phyloP scores from a whole-genome alignment of 2,888 invertebrate genomes.

The Drosophila mettleri region DNA sequence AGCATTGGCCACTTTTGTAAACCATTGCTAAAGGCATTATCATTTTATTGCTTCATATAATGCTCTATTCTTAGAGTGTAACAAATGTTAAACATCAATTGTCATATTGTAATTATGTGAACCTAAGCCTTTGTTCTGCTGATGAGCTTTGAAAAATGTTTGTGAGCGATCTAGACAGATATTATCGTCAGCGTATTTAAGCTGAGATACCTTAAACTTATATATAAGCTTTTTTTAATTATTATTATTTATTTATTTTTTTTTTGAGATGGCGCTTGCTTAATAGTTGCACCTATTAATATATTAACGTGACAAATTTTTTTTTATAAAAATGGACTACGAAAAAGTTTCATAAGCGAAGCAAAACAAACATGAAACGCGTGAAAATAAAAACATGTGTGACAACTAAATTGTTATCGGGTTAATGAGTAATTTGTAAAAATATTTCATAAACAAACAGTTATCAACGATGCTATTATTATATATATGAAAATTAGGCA shows the following conservation, averaged over 20 bases:
- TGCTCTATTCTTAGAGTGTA: neutral
- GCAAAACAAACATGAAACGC: conserved; percentile 1
- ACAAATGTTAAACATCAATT: neutral
- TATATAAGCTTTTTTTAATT: conserved; percentile 10
- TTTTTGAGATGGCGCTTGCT: conserved; percentile 22
- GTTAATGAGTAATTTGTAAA: conserved; percentile 24
- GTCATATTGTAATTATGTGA: neutral
- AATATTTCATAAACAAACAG: conserved; percentile 23
- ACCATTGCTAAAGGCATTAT: neutral
- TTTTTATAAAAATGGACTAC: conserved; percentile 45
- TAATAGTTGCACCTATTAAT: conserved; percentile 27
- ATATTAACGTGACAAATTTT: conserved; percentile 43
- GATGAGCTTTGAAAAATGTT: no score
- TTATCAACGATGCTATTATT: conserved; percentile 17
- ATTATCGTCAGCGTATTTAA: neutral
- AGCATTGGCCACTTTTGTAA: neutral
- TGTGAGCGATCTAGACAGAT: no score
- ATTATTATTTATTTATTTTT: no score
- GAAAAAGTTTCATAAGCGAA: conserved; percentile 31
- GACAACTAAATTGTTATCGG: conserved; percentile 16
- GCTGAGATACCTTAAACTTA: neutral
- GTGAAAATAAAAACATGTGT: neutral
- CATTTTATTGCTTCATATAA: no score
- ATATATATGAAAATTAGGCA: neutral
- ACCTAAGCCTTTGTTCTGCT: neutral